Percentiles rank a stretch among this genome's conserved stretches.
Evolutionary conservation across 2,888 invertebrate species (phyloP).

Genomic region (Sericinus montela): DNA sequence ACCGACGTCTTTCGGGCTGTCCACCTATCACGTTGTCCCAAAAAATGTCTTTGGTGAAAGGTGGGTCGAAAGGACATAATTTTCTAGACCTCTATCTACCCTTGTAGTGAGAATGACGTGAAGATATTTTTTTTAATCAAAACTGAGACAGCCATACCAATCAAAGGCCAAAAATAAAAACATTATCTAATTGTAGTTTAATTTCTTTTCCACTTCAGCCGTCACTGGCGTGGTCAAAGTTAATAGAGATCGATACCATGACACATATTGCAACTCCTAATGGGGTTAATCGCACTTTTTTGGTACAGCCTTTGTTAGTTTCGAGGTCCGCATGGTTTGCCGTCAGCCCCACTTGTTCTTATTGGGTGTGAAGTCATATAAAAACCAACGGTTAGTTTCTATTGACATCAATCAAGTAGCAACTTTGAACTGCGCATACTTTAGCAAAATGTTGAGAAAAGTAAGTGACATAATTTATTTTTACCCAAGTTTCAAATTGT

Average conservation of each 20-base stretch:
- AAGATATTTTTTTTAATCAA: no score
- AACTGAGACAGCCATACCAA: no score
- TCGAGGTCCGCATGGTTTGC: conserved; percentile 45
- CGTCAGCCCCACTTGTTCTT: conserved; percentile 62
- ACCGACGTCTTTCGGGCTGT: no score
- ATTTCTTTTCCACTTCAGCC: conserved; percentile 1
- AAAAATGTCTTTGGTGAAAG: no score
- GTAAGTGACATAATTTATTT: conserved; percentile 12
- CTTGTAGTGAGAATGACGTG: no score
- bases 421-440: conserved; percentile 11
- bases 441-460: conserved; percentile 22
- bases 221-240: conserved; percentile 4
- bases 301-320: conserved; percentile 53
- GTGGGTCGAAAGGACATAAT: no score
- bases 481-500: no score
- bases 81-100: no score
- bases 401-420: conserved; percentile 21
- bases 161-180: neutral
- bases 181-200: neutral
- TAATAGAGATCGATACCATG: conserved; percentile 48
- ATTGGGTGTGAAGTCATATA: conserved; percentile 53
- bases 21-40: no score
- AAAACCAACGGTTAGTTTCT: conserved; percentile 47
- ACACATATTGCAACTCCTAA: conserved; percentile 57
- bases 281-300: conserved; percentile 49